These are phyloP conservation scores for Toxostoma redivivum DNA, from an alignment of 2,113 vertebrate genomes.

Conservation along the genomic window DNA sequence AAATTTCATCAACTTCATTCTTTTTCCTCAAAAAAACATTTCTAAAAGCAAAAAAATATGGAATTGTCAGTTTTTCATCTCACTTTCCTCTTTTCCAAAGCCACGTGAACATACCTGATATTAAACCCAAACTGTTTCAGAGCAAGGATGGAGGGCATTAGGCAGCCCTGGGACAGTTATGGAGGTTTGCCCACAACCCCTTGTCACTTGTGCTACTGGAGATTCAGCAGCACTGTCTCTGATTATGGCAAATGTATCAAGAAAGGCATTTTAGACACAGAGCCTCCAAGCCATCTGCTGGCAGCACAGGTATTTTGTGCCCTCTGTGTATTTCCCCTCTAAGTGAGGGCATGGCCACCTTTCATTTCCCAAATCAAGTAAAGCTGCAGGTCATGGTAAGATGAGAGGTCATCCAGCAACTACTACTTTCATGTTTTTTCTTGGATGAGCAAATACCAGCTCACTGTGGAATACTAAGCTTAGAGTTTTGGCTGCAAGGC, in stretches of 20 bases:
- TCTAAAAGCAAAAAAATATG: neutral
- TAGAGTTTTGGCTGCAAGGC: neutral
- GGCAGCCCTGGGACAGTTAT: fast-evolving
- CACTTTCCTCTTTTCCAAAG: neutral
- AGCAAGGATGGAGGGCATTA: neutral
- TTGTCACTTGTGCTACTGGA: neutral
- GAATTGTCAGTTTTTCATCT: neutral
- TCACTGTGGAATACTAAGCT: neutral
- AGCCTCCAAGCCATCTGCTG: neutral
- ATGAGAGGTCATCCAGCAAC: neutral
- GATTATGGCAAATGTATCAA: neutral
- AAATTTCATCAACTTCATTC: neutral
- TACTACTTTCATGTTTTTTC: neutral
- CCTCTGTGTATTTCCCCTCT: neutral
- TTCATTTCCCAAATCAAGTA: neutral
- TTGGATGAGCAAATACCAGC: neutral
- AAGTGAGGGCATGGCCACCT: neutral
- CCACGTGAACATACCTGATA: neutral
- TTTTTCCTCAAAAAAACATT: neutral
- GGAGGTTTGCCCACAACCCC: fast-evolving
- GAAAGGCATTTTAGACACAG: neutral
- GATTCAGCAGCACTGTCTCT: neutral
- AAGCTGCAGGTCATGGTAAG: neutral
- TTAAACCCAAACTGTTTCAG: neutral
- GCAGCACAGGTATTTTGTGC: neutral